A percentile compares a stretch with the other conserved stretches of the same genome.
phyloP scores from a whole-genome alignment of 2,888 invertebrate species.

The Chrysina gloriosa region DNA sequence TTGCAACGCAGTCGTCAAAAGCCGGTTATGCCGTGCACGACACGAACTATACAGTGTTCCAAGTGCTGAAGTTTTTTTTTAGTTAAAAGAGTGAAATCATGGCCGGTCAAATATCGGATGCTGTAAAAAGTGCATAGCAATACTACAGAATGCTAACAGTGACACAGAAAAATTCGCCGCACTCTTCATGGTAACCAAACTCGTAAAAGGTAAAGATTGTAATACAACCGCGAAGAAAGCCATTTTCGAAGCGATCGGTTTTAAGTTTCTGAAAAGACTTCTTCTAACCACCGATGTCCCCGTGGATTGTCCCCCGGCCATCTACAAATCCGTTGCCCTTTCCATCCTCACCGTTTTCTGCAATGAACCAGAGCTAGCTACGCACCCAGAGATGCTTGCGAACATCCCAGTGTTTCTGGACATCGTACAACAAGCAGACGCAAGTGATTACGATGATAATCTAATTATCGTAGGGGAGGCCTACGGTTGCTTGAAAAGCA shows the following conservation, averaged over 20 bases:
- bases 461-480: conserved; percentile 89
- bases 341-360: conserved; percentile 90
- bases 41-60: conserved; percentile 33
- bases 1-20: conserved; percentile 49
- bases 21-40: conserved; percentile 39
- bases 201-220: conserved; percentile 87
- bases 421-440: conserved; percentile 86
- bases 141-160: conserved; percentile 81
- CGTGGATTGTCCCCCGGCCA: conserved; percentile 87
- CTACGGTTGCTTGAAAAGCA: conserved; percentile 84
- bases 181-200: conserved; percentile 90
- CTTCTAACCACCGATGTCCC: conserved; percentile 81
- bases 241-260: conserved; percentile 90
- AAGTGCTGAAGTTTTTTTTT: conserved; percentile 29
- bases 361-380: conserved; percentile 81
- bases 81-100: conserved; percentile 47
- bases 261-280: conserved; percentile 85
- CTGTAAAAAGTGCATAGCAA: conserved; percentile 87
- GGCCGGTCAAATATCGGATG: conserved; percentile 75
- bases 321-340: conserved; percentile 91
- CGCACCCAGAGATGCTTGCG: conserved; percentile 84
- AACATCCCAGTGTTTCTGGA: conserved; percentile 86
- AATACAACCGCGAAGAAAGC: conserved; percentile 77
- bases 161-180: conserved; percentile 94
- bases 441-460: conserved; percentile 86